Base-by-base conservation (phyloP, 2,113 vertebrate genomes). In the Melanostigma gelatinosum region DNA sequence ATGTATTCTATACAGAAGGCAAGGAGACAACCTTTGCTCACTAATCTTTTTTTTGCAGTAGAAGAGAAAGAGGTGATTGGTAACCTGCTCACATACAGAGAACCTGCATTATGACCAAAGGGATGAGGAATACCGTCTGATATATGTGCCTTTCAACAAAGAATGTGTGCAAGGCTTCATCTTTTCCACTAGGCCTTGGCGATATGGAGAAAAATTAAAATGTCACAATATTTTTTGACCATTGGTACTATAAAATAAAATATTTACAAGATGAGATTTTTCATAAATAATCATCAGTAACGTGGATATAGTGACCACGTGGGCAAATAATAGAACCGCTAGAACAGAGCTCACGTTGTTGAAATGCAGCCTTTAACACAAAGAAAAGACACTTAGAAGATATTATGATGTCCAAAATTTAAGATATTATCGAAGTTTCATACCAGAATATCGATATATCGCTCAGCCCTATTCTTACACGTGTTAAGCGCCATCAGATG, bases 61-160 rank as follows among this genome's bases (percentile, higher is more conserved):
- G 8, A 50, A 40, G 54, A 42, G 40, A 52, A 94, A 84, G 72
- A 77, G 70, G 79, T 72, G 66, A 90, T 88, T 94, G 96, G 94
- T 95, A 95, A 93, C 94, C 93, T 94, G 96, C 92, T 94, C 60
- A 48, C 22, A 82, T 61, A 38, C 66, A 80, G 52, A 79, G 32
- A 65, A 50, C n/a, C 52, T 8, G 20, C 58, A 63, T 36, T 81
- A 42, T 74, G 72, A 77, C 72, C 76, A 87, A 75, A 77, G 55
- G 50, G 36, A 82, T 79, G 52, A 42, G 61, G 32, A 48, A 48
- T 15, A 42, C 27, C 9, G 38, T 64, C 54, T 60, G 64, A 32
- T 69, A 68, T 74, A 18, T 55, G 50, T 55, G 24, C 60, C 52
- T 61, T 76, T 62, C 29, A 74, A 70, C 63, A 58, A 44, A 66